Percentiles rank a stretch among this genome's conserved stretches.
phyloP scores from a whole-genome alignment of 2,113 vertebrate genomes.

The Apaloderma vittatum region DNA sequence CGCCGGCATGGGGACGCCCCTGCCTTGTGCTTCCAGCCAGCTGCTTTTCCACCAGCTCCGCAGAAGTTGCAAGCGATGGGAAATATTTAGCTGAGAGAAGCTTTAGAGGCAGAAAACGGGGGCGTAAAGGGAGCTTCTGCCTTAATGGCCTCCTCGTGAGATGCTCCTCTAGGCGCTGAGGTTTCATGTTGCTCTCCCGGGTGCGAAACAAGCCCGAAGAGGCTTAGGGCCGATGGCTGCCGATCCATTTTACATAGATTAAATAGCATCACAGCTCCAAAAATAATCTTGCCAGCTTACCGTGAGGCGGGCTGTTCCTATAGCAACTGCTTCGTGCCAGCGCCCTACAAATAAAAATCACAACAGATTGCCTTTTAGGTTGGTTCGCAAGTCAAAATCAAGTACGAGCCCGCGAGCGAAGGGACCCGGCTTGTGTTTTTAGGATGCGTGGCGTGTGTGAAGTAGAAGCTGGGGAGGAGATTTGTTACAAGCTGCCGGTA shows the following conservation, averaged over 20 bases:
- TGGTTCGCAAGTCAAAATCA: not conserved
- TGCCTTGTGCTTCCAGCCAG: not conserved
- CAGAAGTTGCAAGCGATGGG: not conserved
- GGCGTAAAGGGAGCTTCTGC: not conserved
- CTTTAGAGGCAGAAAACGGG: not conserved
- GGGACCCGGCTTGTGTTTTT: rapidly evolving
- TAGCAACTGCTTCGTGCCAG: slow-evolving; percentile 80
- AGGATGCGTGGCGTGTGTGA: rapidly evolving
- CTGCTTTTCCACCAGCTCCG: not conserved
- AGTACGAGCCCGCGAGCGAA: not conserved
- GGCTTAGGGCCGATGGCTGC: not conserved
- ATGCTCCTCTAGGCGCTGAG: not conserved
- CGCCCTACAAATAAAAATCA: slow-evolving; percentile 24
- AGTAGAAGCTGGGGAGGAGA: rapidly evolving
- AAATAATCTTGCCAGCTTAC: slow-evolving; percentile 71
- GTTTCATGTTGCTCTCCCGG: not conserved
- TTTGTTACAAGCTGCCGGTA: not conserved
- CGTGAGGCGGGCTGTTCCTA: slow-evolving; percentile 79
- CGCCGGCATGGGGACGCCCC: rapidly evolving
- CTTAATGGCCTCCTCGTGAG: not conserved
- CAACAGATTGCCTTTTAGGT: not conserved
- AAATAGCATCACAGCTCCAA: slow-evolving; percentile 66
- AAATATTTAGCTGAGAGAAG: not conserved
- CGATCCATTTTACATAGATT: slow-evolving; percentile 57
- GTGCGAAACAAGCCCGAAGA: not conserved